A percentile compares a stretch with the other conserved stretches of the same genome.
These are phyloP conservation scores for Dendrolimus punctatus DNA, from an alignment of 1,140 invertebrate species.

Conservation along the genomic window DNA sequence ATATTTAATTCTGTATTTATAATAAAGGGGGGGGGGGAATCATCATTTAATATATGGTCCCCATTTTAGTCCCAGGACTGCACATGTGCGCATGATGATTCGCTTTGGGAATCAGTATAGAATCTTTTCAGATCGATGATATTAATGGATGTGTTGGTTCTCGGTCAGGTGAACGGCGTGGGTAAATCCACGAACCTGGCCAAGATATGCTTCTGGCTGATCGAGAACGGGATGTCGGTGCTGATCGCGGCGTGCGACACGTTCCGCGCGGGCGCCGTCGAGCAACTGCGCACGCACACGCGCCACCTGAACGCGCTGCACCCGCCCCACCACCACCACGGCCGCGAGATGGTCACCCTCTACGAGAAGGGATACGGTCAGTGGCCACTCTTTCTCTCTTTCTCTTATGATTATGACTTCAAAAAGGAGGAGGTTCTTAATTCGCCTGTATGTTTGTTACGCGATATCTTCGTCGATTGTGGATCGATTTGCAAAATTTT, in stretches of 20 bases:
- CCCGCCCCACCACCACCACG: constrained; percentile 81
- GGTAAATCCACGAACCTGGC: constrained; percentile 99
- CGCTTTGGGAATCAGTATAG: too few relatives aligned
- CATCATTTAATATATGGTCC: too few relatives aligned
- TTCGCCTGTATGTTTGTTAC: too few relatives aligned
- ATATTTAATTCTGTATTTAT: too few relatives aligned
- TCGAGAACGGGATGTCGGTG: constrained; percentile 97
- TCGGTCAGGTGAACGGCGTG: constrained; percentile 89
- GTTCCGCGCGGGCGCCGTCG: constrained; percentile 98
- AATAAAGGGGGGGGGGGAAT: too few relatives aligned
- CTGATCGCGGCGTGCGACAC: constrained; percentile 99
- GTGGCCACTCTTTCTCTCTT: background rate
- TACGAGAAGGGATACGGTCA: constrained; percentile 97
- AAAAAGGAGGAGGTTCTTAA: too few relatives aligned
- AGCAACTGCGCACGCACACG: constrained; percentile 97
- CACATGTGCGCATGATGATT: too few relatives aligned
- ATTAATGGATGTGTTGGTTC: too few relatives aligned
- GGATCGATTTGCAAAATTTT: background rate
- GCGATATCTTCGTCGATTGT: too few relatives aligned
- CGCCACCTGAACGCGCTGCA: constrained; percentile 96
- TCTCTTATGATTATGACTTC: too few relatives aligned
- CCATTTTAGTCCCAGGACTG: too few relatives aligned
- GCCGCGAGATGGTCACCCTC: constrained; percentile 89
- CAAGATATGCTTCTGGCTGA: constrained; percentile 99
- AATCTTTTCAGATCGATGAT: too few relatives aligned